These are phyloP conservation scores for Amphiprion clarkii DNA, from an alignment of 2,797 vertebrate species.

Conservation along the genomic window DNA sequence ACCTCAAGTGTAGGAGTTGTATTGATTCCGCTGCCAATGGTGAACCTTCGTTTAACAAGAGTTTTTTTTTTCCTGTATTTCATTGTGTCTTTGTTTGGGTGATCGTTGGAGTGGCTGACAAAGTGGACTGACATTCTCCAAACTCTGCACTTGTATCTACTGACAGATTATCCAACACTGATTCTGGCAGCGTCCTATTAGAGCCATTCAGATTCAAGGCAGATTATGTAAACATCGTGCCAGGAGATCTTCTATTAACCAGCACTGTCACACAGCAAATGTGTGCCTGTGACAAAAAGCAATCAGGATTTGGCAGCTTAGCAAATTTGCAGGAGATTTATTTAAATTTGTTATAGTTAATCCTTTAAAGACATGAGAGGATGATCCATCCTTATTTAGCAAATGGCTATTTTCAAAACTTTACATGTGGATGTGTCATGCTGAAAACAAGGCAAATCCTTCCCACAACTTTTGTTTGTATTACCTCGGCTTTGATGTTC, in stretches of 20 bases:
- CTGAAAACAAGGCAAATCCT: slow-evolving; percentile 2
- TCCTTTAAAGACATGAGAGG: slow-evolving; percentile 38
- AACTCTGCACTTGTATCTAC: slow-evolving; percentile 35
- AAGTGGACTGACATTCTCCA: slow-evolving; percentile 61
- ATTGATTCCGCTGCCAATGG: not conserved
- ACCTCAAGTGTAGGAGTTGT: not conserved
- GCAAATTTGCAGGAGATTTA: slow-evolving; percentile 31
- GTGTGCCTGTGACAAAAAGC: slow-evolving; percentile 38
- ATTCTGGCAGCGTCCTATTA: slow-evolving; percentile 4
- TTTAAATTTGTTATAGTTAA: slow-evolving; percentile 33
- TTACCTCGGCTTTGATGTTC: not conserved
- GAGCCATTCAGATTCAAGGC: slow-evolving; percentile 37
- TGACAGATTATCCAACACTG: slow-evolving; percentile 40
- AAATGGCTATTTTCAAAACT: slow-evolving; percentile 27
- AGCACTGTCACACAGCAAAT: slow-evolving; percentile 37
- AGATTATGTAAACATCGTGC: slow-evolving; percentile 57
- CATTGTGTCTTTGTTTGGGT: slow-evolving; percentile 34
- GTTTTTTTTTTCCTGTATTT: not conserved
- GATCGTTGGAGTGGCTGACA: slow-evolving; percentile 33
- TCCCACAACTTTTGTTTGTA: not conserved
- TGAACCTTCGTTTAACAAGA: not conserved
- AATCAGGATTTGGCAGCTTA: slow-evolving; percentile 43
- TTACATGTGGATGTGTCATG: slow-evolving; percentile 1
- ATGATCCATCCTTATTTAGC: slow-evolving; percentile 1
- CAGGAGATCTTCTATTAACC: slow-evolving; percentile 48